These are phyloP conservation scores for Hystrix cristata DNA, from an alignment of 2,113 vertebrate genomes.

Conservation along the genomic window DNA sequence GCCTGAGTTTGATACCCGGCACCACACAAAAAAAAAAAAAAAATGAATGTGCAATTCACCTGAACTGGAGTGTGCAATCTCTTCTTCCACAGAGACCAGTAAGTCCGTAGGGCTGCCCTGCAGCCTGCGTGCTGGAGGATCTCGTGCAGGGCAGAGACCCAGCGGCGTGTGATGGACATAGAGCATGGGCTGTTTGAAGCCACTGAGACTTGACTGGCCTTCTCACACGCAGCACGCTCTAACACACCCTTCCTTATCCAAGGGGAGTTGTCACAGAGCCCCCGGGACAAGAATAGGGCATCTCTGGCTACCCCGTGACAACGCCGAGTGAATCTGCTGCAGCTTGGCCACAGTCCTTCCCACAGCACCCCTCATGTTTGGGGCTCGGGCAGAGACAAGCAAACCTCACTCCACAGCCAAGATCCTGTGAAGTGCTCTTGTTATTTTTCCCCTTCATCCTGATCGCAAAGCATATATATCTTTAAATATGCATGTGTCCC, in stretches of 20 bases:
- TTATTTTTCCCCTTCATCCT: not conserved
- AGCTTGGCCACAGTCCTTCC: not conserved
- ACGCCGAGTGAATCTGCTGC: not conserved
- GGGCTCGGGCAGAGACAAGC: not conserved
- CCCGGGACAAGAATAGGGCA: not conserved
- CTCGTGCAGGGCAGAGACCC: not conserved
- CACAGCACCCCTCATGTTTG: not conserved
- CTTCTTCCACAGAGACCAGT: not conserved
- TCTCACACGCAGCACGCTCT: not conserved
- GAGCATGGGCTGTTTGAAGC: not conserved
- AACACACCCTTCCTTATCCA: not conserved
- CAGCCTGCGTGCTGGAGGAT: not conserved
- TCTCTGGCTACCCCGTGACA: not conserved
- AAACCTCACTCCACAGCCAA: not conserved
- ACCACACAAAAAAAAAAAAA: too few species aligned
- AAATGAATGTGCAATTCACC: not conserved
- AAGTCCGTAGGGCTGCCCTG: too few species aligned
- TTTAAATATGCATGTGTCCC: not conserved
- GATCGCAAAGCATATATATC: not conserved
- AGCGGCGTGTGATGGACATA: not conserved
- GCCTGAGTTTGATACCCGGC: too few species aligned
- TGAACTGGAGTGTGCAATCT: not conserved
- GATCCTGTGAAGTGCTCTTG: not conserved
- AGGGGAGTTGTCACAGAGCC: not conserved
- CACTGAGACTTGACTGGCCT: not conserved